Conservation (phyloP, 2,888 invertebrate genomes). For the Rhorus exstirpatorius region DNA sequence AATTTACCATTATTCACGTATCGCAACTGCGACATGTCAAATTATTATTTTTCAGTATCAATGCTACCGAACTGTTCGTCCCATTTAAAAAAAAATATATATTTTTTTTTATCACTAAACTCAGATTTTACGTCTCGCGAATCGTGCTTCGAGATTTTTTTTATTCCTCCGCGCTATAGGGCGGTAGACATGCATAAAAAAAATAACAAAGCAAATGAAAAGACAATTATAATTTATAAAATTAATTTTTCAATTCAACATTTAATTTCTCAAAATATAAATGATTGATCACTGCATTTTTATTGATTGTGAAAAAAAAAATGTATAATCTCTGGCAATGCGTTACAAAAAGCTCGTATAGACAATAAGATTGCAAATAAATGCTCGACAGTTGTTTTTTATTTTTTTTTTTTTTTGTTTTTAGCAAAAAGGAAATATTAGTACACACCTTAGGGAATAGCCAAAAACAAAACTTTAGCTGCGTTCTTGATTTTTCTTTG, state of each 20-base stretch:
- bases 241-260: too few relatives aligned
- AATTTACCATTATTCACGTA: slow-evolving; percentile 31
- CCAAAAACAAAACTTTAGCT: slow-evolving; percentile 43
- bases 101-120: not conserved
- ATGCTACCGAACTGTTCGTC: slow-evolving; percentile 70
- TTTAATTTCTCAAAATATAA: too few relatives aligned
- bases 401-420: not conserved
- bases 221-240: not conserved
- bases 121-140: slow-evolving; percentile 1
- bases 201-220: not conserved
- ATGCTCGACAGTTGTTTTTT: slow-evolving; percentile 65
- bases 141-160: not conserved
- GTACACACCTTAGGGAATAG: slow-evolving; percentile 64
- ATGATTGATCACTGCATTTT: too few relatives aligned
- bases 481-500: slow-evolving; percentile 39
- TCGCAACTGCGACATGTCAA: not conserved
- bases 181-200: not conserved
- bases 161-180: not conserved
- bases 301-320: too few relatives aligned
- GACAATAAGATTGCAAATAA: slow-evolving; percentile 45
- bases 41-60: not conserved
- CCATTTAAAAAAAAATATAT: slow-evolving; percentile 18
- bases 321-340: too few relatives aligned
- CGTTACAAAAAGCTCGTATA: slow-evolving; percentile 44
- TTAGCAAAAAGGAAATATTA: slow-evolving; percentile 54